phyloP scores from a whole-genome alignment of 2,113 vertebrate species.

The Typhlomys cinereus region DNA sequence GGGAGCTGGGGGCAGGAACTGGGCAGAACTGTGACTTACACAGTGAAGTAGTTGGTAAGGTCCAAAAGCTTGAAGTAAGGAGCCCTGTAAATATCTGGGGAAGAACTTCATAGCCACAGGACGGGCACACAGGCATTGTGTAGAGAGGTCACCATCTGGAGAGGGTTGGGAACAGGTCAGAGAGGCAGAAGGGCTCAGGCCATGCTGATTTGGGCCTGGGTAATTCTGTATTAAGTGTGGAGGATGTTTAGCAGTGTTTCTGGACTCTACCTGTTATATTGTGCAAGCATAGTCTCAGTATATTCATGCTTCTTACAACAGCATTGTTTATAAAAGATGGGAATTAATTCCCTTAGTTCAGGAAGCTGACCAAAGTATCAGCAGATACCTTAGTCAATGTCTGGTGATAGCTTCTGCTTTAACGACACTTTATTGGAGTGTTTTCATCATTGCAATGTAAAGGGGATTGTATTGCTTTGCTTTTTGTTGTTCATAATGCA shows the following conservation, averaged over 20 bases:
- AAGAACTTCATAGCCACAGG: background rate
- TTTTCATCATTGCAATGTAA: background rate
- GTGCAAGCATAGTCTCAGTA: background rate
- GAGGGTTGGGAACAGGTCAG: background rate
- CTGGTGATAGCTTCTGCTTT: background rate
- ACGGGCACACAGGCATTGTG: background rate
- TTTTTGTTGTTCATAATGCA: background rate
- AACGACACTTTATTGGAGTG: background rate
- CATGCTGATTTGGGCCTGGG: background rate
- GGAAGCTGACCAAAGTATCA: background rate
- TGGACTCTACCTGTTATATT: background rate
- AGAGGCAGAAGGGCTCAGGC: background rate
- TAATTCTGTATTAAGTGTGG: background rate
- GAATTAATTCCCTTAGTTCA: background rate
- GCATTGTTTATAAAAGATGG: background rate
- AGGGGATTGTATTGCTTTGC: background rate
- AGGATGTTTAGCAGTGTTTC: background rate
- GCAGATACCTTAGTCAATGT: background rate
- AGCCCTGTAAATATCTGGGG: background rate
- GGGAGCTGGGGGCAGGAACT: background rate
- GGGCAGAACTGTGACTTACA: background rate
- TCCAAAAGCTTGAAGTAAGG: background rate
- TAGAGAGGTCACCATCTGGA: background rate
- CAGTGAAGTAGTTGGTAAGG: background rate
- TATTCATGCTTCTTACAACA: background rate